Base-by-base conservation (phyloP, 2,113 vertebrate species). In the Theristicus caerulescens region DNA sequence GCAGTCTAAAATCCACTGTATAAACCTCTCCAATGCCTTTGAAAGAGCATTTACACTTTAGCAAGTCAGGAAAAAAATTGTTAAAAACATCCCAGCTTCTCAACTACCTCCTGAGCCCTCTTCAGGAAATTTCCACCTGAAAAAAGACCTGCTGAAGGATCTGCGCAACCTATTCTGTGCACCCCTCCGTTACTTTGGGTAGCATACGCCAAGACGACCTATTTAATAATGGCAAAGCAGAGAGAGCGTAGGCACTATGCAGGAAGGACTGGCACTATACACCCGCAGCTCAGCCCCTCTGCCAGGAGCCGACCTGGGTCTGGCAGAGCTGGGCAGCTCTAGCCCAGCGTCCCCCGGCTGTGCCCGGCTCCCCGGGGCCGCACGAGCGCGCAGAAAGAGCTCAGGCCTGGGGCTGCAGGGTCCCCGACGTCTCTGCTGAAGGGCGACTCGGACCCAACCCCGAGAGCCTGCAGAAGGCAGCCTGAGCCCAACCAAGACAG, bases 161-260 rank as follows among this genome's bases (percentile, higher is more conserved):
- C 7, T 19, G 70, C 77, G 16, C 47, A 21, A 16, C 4, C 9
- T 12, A 8, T 40, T 27, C 2, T 2, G 13, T 4, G 20, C 2
- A 13, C 16, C 61, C n/a, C 29, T 8, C 44, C 26, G 2, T 20
- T 13, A 11, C 52, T 10, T 18, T 17, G 66, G 47, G 65, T 6
- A 13, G 22, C 55, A 4, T 5, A 5, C 18, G 46, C 55, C 55
- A 31, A 61, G 36, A 5, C 7, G 22, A 61, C 6, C 1, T 3
- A 13, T 3, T 3, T 17, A 10, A 10, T 4, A 29, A 44, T 5
- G 44, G 73, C 25, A 25, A 52, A 13, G 6, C 86, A 34, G 57
- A 18, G 83, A 25, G 11, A 12, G 25, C 0, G 8, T 0, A 25
- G 20, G n/a, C 17, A 7, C 26, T 3, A 6, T 6, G 3, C 9